Conservation (phyloP, 1,140 invertebrate genomes). For the Aphaenogaster ashmeadi region DNA sequence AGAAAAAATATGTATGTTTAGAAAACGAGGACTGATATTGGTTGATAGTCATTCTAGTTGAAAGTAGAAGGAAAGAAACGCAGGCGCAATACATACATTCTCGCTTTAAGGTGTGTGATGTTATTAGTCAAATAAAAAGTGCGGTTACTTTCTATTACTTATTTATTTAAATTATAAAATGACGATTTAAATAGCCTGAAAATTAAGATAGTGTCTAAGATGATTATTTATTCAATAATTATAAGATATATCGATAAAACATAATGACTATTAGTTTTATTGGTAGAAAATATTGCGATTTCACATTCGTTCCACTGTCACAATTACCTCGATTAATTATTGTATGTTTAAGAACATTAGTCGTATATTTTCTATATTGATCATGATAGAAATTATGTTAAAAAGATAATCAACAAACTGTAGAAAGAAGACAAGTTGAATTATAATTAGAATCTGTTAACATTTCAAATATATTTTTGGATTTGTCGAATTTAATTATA, state of each 20-base stretch:
- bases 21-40: background rate
- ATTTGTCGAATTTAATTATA: background rate
- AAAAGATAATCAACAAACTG: background rate
- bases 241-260: background rate
- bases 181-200: background rate
- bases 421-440: background rate
- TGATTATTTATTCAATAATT: background rate
- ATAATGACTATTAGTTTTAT: constrained; percentile 17
- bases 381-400: background rate
- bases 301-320: constrained; percentile 43
- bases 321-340: constrained; percentile 25
- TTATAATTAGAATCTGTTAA: background rate
- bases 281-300: constrained; percentile 17
- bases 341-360: constrained; percentile 8
- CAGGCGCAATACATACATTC: background rate
- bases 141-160: constrained; percentile 21
- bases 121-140: constrained; percentile 33
- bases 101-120: background rate
- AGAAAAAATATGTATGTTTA: background rate
- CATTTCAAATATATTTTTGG: background rate
- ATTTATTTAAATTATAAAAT: constrained; percentile 1
- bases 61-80: constrained; percentile 16
- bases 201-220: background rate
- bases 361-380: constrained; percentile 10
- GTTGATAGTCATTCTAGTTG: background rate